A percentile compares a stretch with the other conserved stretches of the same genome.
Conservation (phyloP, 2,113 vertebrate species). For the Corapipo altera region DNA sequence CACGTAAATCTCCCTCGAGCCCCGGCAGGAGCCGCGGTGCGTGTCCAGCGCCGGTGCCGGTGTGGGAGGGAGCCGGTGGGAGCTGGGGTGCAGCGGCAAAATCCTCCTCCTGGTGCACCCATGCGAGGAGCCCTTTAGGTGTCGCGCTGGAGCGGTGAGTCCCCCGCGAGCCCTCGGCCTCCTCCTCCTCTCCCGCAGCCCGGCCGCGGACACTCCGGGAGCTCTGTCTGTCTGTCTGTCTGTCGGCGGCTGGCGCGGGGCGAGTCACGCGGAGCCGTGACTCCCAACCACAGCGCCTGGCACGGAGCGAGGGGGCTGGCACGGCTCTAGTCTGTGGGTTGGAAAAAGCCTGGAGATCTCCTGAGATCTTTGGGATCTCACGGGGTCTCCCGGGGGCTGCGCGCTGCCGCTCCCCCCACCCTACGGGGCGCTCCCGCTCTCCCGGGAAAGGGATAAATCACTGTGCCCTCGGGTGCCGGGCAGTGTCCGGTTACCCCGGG, state of each 20-base stretch:
- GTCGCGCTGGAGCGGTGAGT: constrained; percentile 4
- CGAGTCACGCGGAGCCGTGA: neutral
- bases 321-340: rapidly evolving
- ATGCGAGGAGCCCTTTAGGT: neutral
- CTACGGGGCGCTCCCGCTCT: rapidly evolving
- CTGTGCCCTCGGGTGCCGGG: neutral
- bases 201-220: neutral
- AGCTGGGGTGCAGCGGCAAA: neutral
- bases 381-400: neutral
- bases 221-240: constrained; percentile 13
- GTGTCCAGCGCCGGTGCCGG: rapidly evolving
- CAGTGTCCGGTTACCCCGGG: neutral
- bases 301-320: neutral
- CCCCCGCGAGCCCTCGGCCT: neutral
- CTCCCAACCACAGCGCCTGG: neutral
- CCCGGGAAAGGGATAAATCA: neutral
- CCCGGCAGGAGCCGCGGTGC: neutral
- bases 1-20: neutral
- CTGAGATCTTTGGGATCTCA: neutral
- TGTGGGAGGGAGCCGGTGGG: rapidly evolving
- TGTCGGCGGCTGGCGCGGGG: neutral
- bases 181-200: neutral
- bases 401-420: rapidly evolving
- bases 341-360: neutral
- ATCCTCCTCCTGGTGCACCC: neutral